Evolutionary conservation across 2,888 invertebrate genomes (phyloP), one percentile per base, ranked within the genome.

Genomic region (Tryphoninae sp.): DNA sequence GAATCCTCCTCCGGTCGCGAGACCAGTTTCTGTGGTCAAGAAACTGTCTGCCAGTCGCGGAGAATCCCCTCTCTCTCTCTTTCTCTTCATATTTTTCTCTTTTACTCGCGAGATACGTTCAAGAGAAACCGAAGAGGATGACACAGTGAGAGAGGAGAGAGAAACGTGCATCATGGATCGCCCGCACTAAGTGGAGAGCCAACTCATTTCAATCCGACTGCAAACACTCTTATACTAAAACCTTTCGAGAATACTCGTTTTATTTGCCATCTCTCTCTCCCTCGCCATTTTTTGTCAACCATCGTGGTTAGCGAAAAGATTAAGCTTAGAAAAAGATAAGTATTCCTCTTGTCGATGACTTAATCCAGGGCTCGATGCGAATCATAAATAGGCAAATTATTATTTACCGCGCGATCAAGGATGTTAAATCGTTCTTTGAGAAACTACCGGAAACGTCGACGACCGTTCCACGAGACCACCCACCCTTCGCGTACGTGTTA

Each of bases 1-100:
- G 69, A 51, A 69, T 26, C 8, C 55, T 16, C 16, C 6, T 4
- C 11, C 2, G 4, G 23, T 55, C 22, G 49, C 7, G 78, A 72
- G 62, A 75, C 79, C 65, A 81, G 75, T 82, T 81, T 61, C 68
- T 45, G 65, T 65, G 75, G 79, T 79, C 79, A 59, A 78, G 69
- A 73, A 68, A 75, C 74, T 65, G 49, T 71, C 23, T n/a, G 45
- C 7, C 33, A 62, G 26, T 62, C 16, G 16, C 8, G 13, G 11
- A 65, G 22, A 51, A 13, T 58, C 55, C 65, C 55, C 65, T 58
- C 13, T 77, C 68, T 53, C 64, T 2, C 19, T 19, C 65, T 58
- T 9, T 77, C 68, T 53, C 64, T 3, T 33, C 13, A 72, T 51
- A 16, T 59, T 53, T 65, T n/a, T 65, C 42, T 65, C 22, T 42